Evolutionary conservation across 1,140 invertebrate genomes (phyloP).

Genomic region (Anagrus nilaparvatae): DNA sequence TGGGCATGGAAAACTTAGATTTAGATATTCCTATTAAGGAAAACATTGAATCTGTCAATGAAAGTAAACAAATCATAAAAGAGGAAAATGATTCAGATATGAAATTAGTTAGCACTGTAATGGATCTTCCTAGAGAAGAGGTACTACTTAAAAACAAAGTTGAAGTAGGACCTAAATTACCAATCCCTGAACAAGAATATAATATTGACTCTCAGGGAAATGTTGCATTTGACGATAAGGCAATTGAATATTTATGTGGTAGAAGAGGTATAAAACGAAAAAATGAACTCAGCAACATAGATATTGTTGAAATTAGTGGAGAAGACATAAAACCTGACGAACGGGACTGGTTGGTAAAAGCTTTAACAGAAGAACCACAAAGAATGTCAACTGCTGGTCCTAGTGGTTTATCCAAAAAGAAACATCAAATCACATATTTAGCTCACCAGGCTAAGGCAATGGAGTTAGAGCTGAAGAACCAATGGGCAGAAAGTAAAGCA

Average conservation of each 20-base stretch:
- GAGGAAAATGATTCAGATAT: constrained; percentile 7
- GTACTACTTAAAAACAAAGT: constrained; percentile 37
- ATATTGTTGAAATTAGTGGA: constrained; percentile 75
- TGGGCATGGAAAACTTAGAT: neutral
- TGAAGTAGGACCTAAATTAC: constrained; percentile 37
- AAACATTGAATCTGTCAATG: neutral
- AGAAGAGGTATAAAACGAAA: constrained; percentile 42
- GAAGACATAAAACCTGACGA: constrained; percentile 71
- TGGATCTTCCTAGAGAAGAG: constrained; percentile 33
- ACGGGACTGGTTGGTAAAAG: constrained; percentile 71
- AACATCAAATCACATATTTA: constrained; percentile 94
- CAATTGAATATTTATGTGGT: constrained; percentile 38
- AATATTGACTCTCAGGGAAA: constrained; percentile 35
- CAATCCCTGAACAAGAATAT: constrained; percentile 41
- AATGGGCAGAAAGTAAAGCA: constrained; percentile 82
- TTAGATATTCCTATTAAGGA: neutral
- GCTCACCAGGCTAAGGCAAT: constrained; percentile 90
- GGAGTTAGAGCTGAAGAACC: constrained; percentile 85
- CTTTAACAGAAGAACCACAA: constrained; percentile 63
- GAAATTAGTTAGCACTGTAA: constrained; percentile 27
- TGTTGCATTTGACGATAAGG: constrained; percentile 38
- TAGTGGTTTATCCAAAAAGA: constrained; percentile 43
- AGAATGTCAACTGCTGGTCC: constrained; percentile 36
- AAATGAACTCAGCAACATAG: constrained; percentile 42
- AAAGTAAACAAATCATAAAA: neutral